Conservation (phyloP, 2,888 invertebrate species). For the Eupsilia transversa region DNA sequence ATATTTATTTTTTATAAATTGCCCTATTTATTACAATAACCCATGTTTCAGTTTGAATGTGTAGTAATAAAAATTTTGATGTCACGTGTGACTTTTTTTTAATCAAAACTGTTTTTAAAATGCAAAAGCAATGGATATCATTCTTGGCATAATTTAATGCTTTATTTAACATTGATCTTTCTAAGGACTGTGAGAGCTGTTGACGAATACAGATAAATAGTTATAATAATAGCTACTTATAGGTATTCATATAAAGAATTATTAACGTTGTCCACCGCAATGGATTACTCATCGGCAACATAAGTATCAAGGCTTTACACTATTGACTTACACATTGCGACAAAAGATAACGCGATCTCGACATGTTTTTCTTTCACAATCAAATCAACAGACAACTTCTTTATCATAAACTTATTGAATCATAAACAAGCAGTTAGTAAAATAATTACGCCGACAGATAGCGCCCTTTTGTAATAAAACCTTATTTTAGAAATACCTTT, state of each 20-base stretch:
- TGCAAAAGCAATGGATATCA: not conserved
- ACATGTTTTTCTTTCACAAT: slow-evolving; percentile 57
- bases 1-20: slow-evolving; percentile 65
- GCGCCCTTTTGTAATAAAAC: slow-evolving; percentile 61
- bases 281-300: slow-evolving; percentile 48
- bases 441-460: slow-evolving; percentile 50
- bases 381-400: slow-evolving; percentile 47
- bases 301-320: slow-evolving; percentile 39
- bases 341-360: slow-evolving; percentile 59
- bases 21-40: slow-evolving; percentile 57
- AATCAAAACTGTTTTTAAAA: not conserved
- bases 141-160: not conserved
- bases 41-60: slow-evolving; percentile 36
- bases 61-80: slow-evolving; percentile 10
- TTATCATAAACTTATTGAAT: slow-evolving; percentile 49
- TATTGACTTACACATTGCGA: slow-evolving; percentile 61
- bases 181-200: not conserved
- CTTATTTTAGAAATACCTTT: slow-evolving; percentile 55
- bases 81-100: not conserved
- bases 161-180: too few relatives aligned
- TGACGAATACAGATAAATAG: not conserved
- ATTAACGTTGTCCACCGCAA: slow-evolving; percentile 34
- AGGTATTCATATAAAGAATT: slow-evolving; percentile 4
- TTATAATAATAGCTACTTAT: slow-evolving; percentile 12
- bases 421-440: slow-evolving; percentile 50